Evolutionary conservation across 2,113 vertebrate genomes (phyloP).

Genomic region (Ceratotherium simum): DNA sequence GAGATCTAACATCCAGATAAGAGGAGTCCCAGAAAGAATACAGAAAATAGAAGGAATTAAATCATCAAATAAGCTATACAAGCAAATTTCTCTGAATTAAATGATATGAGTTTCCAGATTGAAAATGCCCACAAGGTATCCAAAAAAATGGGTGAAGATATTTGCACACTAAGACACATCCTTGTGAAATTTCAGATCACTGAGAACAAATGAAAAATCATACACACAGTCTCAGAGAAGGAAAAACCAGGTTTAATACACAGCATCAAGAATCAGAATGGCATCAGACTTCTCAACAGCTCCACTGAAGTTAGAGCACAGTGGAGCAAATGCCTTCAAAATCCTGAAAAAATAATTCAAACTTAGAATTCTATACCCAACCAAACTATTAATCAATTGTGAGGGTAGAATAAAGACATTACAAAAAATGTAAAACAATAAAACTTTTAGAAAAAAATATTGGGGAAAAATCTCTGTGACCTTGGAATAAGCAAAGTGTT

Average conservation of each 20-base stretch:
- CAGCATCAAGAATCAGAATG: background rate
- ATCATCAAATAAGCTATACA: background rate
- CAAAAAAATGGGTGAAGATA: background rate
- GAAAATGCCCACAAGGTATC: background rate
- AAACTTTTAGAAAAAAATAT: background rate
- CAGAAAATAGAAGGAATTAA: background rate
- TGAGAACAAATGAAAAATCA: background rate
- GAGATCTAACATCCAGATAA: background rate
- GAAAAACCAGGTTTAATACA: background rate
- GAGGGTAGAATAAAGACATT: background rate
- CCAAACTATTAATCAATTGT: background rate
- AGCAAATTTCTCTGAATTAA: background rate
- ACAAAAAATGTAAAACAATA: background rate
- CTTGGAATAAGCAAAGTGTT: background rate
- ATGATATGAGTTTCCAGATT: background rate
- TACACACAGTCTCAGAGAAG: background rate
- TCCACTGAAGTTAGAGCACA: background rate
- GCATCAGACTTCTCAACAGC: background rate
- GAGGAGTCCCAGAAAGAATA: background rate
- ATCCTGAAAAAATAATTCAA: background rate
- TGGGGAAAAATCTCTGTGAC: background rate
- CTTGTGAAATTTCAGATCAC: background rate
- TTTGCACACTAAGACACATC: background rate
- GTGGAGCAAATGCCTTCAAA: background rate
- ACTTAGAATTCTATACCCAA: background rate